phyloP scores from a whole-genome alignment of 2,888 invertebrate genomes.

The Phlogophora meticulosa region DNA sequence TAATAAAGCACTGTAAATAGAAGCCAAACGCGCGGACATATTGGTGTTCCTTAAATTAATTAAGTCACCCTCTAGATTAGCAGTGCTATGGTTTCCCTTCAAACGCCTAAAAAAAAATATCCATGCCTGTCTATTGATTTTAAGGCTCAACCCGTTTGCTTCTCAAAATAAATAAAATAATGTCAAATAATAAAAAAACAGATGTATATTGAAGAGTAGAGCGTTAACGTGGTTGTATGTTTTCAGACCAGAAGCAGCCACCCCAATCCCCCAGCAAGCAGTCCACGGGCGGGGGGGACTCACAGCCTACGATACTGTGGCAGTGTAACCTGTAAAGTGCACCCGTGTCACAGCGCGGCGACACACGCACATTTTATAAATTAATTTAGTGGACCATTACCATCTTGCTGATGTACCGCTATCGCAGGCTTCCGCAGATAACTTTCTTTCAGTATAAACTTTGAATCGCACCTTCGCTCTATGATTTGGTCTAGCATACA shows the following conservation, averaged over 20 bases:
- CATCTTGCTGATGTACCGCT: conserved; percentile 78
- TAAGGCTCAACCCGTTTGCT: conserved; percentile 29
- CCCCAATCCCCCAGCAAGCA: conserved; percentile 95
- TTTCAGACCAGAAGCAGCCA: conserved; percentile 96
- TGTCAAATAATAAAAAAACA: conserved; percentile 11
- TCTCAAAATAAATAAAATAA: conserved; percentile 19
- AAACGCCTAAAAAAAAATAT: conserved; percentile 43
- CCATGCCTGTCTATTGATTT: conserved; percentile 26
- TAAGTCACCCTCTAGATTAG: conserved; percentile 40
- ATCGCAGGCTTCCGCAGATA: conserved; percentile 64
- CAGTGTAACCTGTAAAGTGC: conserved; percentile 97
- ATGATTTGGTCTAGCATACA: conserved; percentile 71
- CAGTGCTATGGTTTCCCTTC: conserved; percentile 48
- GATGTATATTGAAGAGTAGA: conserved; percentile 11
- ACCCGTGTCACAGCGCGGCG: conserved; percentile 61
- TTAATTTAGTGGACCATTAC: conserved; percentile 75
- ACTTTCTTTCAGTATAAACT: conserved; percentile 60
- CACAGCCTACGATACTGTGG: conserved; percentile 99
- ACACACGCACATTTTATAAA: conserved; percentile 64
- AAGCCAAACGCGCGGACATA: conserved; percentile 12
- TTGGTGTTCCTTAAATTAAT: conserved; percentile 13
- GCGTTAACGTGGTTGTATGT: conserved; percentile 44
- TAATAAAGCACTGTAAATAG: conserved; percentile 37
- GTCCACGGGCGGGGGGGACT: conserved; percentile 95
- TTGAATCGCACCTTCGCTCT: conserved; percentile 66